Conservation (phyloP, 2,888 invertebrate genomes). For the Polydrusus tereticollis region DNA sequence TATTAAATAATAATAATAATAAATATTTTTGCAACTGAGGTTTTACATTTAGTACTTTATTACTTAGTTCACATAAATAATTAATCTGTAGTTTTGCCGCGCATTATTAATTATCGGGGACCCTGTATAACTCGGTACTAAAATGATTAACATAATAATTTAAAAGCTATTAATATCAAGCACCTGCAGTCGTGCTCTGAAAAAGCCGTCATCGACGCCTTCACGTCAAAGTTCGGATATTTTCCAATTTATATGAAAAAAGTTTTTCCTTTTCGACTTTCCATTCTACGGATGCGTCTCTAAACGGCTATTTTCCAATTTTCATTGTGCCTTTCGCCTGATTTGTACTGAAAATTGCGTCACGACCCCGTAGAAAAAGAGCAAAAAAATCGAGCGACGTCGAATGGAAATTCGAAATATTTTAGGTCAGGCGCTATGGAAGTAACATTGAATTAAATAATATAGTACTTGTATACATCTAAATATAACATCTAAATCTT, state of each 20-base stretch:
- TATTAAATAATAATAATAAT: too few relatives aligned
- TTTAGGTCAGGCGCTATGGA: slow-evolving; percentile 5
- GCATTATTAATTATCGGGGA: too few relatives aligned
- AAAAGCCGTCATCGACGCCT: background rate
- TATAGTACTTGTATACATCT: background rate
- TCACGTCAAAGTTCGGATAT: slow-evolving; percentile 5
- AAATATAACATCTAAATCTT: background rate
- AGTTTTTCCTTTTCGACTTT: background rate
- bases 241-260: slow-evolving; percentile 19
- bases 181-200: background rate
- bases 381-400: slow-evolving; percentile 9
- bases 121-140: background rate
- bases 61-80: too few relatives aligned
- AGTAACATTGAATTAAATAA: background rate
- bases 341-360: slow-evolving; percentile 39
- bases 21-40: too few relatives aligned
- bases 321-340: slow-evolving; percentile 32
- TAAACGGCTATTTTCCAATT: slow-evolving; percentile 36
- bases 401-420: slow-evolving; percentile 32
- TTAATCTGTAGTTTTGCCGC: too few relatives aligned
- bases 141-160: background rate
- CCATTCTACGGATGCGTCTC: slow-evolving; percentile 19
- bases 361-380: slow-evolving; percentile 25
- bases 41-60: too few relatives aligned
- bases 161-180: background rate